phyloP scores from a whole-genome alignment of 2,797 vertebrate genomes.

The Meriones psammophilus region DNA sequence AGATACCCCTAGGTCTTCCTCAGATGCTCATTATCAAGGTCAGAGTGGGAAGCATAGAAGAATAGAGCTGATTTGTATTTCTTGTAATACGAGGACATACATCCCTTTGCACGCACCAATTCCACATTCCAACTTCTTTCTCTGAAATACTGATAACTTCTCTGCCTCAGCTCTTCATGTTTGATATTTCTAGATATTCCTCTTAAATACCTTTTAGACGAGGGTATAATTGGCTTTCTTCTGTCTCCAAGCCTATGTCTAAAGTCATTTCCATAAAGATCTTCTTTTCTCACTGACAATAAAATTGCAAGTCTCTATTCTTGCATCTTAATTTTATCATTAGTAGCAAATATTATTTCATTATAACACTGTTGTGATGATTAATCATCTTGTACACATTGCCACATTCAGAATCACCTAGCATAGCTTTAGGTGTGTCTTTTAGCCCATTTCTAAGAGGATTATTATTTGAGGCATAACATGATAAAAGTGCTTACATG shows the following conservation, averaged over 20 bases:
- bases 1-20: neutral
- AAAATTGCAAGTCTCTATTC: neutral
- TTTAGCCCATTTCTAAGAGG: neutral
- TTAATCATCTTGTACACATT: neutral
- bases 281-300: conserved; percentile 6
- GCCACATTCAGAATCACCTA: neutral
- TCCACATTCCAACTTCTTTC: neutral
- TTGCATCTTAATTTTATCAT: neutral
- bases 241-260: neutral
- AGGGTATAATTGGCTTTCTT: neutral
- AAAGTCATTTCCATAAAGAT: neutral
- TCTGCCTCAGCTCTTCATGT: neutral
- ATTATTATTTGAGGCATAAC: neutral
- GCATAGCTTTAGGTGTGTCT: neutral
- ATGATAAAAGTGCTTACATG: too few relatives aligned
- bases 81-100: neutral
- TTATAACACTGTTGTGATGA: neutral
- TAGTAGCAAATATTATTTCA: neutral
- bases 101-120: neutral
- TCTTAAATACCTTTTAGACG: neutral
- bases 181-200: neutral
- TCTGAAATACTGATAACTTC: neutral
- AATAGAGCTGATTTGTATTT: neutral
- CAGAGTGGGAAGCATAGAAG: neutral
- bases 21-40: neutral